phyloP scores from a whole-genome alignment of 2,888 invertebrate species.

The Tetranychus truncatus region DNA sequence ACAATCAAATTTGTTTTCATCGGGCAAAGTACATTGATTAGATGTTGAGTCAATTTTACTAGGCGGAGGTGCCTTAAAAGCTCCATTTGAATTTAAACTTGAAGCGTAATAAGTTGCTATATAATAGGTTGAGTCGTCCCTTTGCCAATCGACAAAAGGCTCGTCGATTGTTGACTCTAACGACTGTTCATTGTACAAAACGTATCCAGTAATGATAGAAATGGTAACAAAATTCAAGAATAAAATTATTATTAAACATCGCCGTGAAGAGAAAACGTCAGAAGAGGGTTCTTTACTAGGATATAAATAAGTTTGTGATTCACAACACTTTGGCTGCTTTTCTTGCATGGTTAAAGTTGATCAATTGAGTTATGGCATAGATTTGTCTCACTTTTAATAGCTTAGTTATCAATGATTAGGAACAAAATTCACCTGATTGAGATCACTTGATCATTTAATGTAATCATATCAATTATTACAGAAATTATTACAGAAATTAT shows the following conservation, averaged over 20 bases:
- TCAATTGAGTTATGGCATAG: not conserved
- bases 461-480: no score
- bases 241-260: not conserved
- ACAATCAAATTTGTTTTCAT: constrained; percentile 9
- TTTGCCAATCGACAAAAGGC: not conserved
- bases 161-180: not conserved
- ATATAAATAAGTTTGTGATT: not conserved
- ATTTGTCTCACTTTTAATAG: no score
- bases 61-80: not conserved
- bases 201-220: not conserved
- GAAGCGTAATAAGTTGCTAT: not conserved
- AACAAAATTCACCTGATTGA: no score
- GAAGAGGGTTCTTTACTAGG: not conserved
- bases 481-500: no score
- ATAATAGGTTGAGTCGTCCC: not conserved
- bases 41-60: not conserved
- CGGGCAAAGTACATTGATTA: not conserved
- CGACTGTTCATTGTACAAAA: not conserved
- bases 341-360: not conserved
- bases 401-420: no score
- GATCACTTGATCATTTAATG: no score
- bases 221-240: not conserved
- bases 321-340: not conserved
- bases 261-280: not conserved
- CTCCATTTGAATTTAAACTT: not conserved